phyloP scores from a whole-genome alignment of 1,140 invertebrate species.

The Meloidogyne hapla region DNA sequence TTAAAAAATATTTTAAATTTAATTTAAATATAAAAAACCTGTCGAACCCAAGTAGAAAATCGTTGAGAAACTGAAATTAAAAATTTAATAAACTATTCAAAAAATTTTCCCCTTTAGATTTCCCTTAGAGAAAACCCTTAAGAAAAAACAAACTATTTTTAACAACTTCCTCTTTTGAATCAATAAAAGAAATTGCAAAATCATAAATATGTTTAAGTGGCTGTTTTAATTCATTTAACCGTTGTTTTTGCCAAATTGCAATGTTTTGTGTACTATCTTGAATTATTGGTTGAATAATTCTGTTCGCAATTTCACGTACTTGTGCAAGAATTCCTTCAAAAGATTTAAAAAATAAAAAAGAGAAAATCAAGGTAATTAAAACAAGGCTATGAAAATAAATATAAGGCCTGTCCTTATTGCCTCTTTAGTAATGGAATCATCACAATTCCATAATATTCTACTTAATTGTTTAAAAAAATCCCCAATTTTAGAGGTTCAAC shows the following conservation, averaged over 20 bases:
- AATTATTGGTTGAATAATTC: conserved; percentile 32
- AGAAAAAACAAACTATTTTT: conserved; percentile 30
- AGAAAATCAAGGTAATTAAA: no score
- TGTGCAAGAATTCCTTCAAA: conserved; percentile 20
- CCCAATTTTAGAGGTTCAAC: no score
- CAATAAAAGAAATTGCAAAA: conserved; percentile 33
- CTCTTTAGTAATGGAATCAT: no score
- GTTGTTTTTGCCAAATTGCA: conserved; percentile 27
- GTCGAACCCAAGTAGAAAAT: conserved; percentile 41
- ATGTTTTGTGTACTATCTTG: conserved; percentile 30
- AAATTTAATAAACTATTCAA: background rate
- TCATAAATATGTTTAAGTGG: conserved; percentile 29
- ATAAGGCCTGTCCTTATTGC: no score
- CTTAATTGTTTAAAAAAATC: no score
- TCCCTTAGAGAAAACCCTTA: no score
- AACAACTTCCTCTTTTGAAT: conserved; percentile 41
- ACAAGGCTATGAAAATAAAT: no score
- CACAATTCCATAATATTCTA: no score
- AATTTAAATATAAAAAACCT: conserved; percentile 16
- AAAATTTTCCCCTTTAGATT: background rate
- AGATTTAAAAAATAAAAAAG: background rate
- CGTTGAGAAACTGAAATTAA: conserved; percentile 28
- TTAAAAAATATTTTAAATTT: conserved; percentile 1
- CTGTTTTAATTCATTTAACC: conserved; percentile 21
- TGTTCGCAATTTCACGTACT: conserved; percentile 21